Evolutionary conservation across 2,113 vertebrate genomes (phyloP).

Genomic region (Mirounga angustirostris): DNA sequence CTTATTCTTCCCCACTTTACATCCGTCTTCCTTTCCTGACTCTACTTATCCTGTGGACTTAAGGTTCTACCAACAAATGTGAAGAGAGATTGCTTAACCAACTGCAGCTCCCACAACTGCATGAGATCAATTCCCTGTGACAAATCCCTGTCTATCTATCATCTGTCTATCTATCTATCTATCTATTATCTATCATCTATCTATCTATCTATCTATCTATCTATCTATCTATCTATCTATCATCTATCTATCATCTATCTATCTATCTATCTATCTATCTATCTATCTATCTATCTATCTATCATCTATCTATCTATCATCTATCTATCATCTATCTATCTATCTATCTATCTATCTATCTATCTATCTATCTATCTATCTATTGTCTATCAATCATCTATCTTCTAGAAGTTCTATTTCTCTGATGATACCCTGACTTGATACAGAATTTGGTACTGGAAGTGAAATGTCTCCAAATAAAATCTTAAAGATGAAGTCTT

Average conservation of each 20-base stretch:
- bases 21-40: not conserved
- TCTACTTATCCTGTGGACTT: not conserved
- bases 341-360: not conserved
- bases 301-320: not conserved
- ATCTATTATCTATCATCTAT: not conserved
- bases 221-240: not conserved
- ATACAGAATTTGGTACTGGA: not conserved
- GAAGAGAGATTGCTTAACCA: not conserved
- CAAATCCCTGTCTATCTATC: not conserved
- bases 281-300: not conserved
- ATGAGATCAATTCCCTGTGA: not conserved
- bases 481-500: not conserved
- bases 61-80: not conserved
- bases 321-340: not conserved
- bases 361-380: not conserved
- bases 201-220: not conserved
- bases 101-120: not conserved
- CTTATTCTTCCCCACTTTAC: not conserved
- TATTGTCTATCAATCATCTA: not conserved
- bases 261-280: not conserved
- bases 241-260: not conserved
- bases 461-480: not conserved
- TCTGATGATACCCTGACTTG: not conserved
- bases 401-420: not conserved
- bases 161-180: not conserved